A percentile compares a stretch with the other conserved stretches of the same genome.
Evolutionary conservation across 53 echinoderm and acorn worm species (phyloP).

Genomic region (Zoroaster sp.): DNA sequence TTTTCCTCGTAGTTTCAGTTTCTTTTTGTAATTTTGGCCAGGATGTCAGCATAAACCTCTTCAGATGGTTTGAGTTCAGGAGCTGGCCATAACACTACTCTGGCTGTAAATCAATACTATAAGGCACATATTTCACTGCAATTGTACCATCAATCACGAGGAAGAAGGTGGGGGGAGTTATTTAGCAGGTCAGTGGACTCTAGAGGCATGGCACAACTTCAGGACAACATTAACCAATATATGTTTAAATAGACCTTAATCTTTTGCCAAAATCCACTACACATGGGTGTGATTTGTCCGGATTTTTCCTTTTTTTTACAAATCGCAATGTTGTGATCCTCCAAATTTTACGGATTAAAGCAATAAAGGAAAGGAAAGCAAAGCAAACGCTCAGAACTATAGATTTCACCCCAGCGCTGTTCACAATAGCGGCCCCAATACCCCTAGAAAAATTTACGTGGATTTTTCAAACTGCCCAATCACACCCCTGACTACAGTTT

Average conservation of each 20-base stretch:
- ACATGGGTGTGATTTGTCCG: too few relatives aligned
- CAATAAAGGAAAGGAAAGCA: too few relatives aligned
- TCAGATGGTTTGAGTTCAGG: not conserved
- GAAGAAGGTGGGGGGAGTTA: not conserved
- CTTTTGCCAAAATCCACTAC: too few relatives aligned
- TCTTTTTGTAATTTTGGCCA: not conserved
- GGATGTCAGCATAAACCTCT: not conserved
- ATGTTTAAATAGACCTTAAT: not conserved
- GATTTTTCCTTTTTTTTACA: too few relatives aligned
- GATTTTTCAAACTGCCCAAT: too few relatives aligned
- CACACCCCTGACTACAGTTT: too few relatives aligned
- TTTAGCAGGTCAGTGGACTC: not conserved
- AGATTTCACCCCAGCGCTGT: too few relatives aligned
- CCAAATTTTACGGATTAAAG: too few relatives aligned
- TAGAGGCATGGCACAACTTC: not conserved
- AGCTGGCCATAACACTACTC: not conserved
- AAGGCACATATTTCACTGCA: not conserved
- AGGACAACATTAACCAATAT: not conserved
- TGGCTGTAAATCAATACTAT: not conserved
- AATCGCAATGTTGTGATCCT: too few relatives aligned
- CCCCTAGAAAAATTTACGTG: too few relatives aligned
- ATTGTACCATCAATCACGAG: constrained; percentile 19
- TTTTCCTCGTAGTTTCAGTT: not conserved
- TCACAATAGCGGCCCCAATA: too few relatives aligned
- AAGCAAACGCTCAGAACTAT: too few relatives aligned